These are phyloP conservation scores for Isurus oxyrinchus DNA, from an alignment of 2,113 vertebrate genomes.

Conservation along the genomic window DNA sequence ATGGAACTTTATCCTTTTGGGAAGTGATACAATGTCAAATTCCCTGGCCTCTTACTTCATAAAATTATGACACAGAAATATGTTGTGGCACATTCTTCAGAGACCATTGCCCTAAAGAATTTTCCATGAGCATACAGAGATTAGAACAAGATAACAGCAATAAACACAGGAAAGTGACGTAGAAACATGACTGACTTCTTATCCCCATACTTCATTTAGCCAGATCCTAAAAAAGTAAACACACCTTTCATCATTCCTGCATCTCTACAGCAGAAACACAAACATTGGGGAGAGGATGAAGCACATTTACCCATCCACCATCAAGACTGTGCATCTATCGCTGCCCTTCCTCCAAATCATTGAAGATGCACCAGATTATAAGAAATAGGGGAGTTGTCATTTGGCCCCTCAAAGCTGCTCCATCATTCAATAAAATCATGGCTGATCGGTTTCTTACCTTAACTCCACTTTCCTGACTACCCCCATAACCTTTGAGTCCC, in stretches of 20 bases:
- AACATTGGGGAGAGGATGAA: not conserved
- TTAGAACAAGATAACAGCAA: not conserved
- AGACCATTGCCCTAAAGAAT: not conserved
- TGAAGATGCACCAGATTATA: not conserved
- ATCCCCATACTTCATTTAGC: not conserved
- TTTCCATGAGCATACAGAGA: not conserved
- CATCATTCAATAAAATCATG: not conserved
- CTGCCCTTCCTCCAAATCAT: not conserved
- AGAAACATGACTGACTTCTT: not conserved
- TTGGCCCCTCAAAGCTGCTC: not conserved
- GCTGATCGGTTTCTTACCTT: not conserved
- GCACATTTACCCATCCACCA: not conserved
- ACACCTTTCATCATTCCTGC: not conserved
- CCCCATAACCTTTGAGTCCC: too few relatives aligned
- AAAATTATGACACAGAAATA: not conserved
- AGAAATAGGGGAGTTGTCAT: too few relatives aligned
- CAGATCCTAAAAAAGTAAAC: not conserved
- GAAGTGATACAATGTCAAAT: not conserved
- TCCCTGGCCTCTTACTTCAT: not conserved
- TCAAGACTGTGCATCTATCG: too few relatives aligned
- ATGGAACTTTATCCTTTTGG: not conserved
- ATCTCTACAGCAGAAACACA: not conserved
- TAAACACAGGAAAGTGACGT: not conserved
- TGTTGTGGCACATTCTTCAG: not conserved
- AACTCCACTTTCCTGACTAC: not conserved